These are phyloP conservation scores for Triplophysa rosa DNA, from an alignment of 2,113 vertebrate species.

Conservation along the genomic window DNA sequence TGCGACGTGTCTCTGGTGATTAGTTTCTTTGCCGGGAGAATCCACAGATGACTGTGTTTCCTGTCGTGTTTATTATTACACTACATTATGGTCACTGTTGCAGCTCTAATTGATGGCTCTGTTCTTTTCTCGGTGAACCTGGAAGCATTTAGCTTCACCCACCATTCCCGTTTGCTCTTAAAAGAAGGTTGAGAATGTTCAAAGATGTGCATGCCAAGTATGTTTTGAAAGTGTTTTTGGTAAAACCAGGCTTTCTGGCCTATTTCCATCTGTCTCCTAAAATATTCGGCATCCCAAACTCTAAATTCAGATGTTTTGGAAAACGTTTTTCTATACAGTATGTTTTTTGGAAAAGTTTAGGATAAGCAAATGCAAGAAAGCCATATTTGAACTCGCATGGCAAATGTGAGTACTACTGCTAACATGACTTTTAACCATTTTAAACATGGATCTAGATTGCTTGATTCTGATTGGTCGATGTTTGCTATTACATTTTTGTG, in stretches of 20 bases:
- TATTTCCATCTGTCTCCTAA: not conserved
- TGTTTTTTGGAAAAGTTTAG: too few species aligned
- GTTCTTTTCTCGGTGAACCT: conserved; percentile 41
- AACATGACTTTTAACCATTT: too few species aligned
- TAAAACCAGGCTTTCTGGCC: not conserved
- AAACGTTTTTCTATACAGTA: too few species aligned
- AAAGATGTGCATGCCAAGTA: conserved; percentile 10
- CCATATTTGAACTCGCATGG: too few species aligned
- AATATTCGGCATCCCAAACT: not conserved
- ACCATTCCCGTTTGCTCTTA: conserved; percentile 36
- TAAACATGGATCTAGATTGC: too few species aligned
- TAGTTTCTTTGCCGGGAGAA: conserved; percentile 52
- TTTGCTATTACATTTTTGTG: too few species aligned
- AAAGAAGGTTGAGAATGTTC: conserved; percentile 27
- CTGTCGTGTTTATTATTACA: conserved; percentile 56
- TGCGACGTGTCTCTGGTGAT: conserved; percentile 52
- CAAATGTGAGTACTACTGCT: too few species aligned
- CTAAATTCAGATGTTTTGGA: not conserved
- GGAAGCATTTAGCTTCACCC: conserved; percentile 49
- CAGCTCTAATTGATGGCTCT: conserved; percentile 50
- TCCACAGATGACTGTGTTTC: conserved; percentile 51
- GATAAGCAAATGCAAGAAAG: too few species aligned
- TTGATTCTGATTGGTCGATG: too few species aligned
- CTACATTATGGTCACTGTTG: conserved; percentile 50
- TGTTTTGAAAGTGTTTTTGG: conserved; percentile 13